Percentiles rank a stretch among this genome's conserved stretches.
Evolutionary conservation across 1,140 invertebrate genomes (phyloP).

Genomic region (Colletes latitarsis): DNA sequence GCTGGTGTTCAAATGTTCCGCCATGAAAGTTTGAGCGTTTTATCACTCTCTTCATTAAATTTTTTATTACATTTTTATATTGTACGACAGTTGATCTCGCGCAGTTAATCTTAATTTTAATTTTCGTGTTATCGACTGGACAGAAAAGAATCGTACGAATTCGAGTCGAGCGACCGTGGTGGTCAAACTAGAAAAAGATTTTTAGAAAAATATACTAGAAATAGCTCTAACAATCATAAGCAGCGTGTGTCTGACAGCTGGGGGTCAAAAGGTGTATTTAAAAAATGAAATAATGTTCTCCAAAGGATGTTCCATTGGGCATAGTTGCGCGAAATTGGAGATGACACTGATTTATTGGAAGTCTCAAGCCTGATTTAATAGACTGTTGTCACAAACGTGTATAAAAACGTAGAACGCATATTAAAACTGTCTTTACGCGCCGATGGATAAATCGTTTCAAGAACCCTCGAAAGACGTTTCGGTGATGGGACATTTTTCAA

Average conservation of each 20-base stretch:
- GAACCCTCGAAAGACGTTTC: not conserved
- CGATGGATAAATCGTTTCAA: not conserved
- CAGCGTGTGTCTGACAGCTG: not conserved
- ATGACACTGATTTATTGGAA: constrained; percentile 9
- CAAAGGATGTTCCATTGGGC: too few species aligned
- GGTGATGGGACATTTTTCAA: not conserved
- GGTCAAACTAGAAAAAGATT: too few species aligned
- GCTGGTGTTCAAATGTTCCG: too few species aligned
- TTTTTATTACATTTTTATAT: too few species aligned
- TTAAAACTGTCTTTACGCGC: not conserved
- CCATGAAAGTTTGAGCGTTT: too few species aligned
- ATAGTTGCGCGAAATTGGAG: not conserved
- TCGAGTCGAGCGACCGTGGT: too few species aligned
- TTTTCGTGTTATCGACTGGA: too few species aligned
- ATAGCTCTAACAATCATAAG: not conserved
- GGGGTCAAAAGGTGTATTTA: not conserved
- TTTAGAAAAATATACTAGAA: too few species aligned
- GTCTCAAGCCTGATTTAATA: constrained; percentile 17
- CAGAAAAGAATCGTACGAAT: too few species aligned
- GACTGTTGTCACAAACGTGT: not conserved
- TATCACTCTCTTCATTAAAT: too few species aligned
- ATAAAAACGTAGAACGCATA: not conserved
- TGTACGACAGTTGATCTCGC: too few species aligned
- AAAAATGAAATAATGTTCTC: not conserved
- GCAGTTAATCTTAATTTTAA: too few species aligned